A percentile compares a stretch with the other conserved stretches of the same genome.
These are phyloP conservation scores for Meloidogyne chitwoodi DNA, from an alignment of 1,140 invertebrate genomes.

Conservation along the genomic window DNA sequence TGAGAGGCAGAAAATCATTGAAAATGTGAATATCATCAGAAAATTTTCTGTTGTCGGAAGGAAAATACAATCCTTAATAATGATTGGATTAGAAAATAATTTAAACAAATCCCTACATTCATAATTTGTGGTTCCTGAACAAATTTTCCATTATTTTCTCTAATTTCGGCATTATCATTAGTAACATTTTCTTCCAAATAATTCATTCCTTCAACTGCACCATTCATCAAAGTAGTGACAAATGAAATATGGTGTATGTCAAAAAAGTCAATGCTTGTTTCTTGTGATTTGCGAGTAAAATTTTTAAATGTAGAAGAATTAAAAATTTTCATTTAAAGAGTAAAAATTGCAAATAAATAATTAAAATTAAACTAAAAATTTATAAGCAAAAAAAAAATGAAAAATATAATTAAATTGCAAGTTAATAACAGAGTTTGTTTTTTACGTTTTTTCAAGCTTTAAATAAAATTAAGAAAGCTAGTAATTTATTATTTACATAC, in stretches of 20 bases:
- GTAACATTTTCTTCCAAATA: background rate
- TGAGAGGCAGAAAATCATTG: conserved; percentile 42
- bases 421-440: too few species aligned
- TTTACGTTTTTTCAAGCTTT: too few species aligned
- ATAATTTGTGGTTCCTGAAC: background rate
- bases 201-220: background rate
- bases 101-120: background rate
- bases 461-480: too few species aligned
- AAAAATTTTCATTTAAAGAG: background rate
- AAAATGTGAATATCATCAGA: conserved; percentile 42
- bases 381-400: too few species aligned
- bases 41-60: conserved; percentile 36
- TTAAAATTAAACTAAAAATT: too few species aligned
- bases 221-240: background rate
- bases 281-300: background rate
- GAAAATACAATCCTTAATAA: conserved; percentile 14
- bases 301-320: background rate
- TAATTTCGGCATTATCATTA: background rate
- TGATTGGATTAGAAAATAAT: background rate
- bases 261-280: background rate
- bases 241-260: background rate
- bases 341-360: too few species aligned
- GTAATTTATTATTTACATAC: too few species aligned
- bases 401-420: too few species aligned
- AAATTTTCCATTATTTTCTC: background rate